Evolutionary conservation across 2,797 vertebrate species (phyloP).

Genomic region (Mus caroli): DNA sequence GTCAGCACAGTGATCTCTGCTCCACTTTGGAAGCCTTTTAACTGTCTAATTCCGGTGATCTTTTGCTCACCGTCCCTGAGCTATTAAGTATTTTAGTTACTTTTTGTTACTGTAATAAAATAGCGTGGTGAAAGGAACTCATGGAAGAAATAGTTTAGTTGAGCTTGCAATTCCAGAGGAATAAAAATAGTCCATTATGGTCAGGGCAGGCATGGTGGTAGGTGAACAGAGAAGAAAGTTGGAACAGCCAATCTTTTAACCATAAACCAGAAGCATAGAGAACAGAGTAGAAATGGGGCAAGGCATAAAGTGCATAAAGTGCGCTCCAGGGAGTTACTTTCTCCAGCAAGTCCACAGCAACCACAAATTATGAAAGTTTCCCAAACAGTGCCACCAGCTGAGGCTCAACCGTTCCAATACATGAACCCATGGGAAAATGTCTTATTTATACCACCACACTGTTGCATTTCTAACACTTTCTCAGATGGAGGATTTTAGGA

Average conservation of each 20-base stretch:
- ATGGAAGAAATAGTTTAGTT: neutral
- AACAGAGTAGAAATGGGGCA: neutral
- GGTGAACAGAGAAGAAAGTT: neutral
- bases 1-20: neutral
- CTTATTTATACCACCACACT: neutral
- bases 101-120: neutral
- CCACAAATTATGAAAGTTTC: neutral
- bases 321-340: neutral
- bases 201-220: neutral
- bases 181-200: neutral
- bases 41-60: neutral
- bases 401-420: neutral
- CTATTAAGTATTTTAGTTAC: neutral
- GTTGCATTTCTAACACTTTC: neutral
- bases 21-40: rapidly evolving
- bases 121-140: no score
- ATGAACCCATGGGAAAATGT: neutral
- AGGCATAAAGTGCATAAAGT: neutral
- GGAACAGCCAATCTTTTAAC: no score
- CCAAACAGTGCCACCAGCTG: neutral
- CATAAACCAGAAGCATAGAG: neutral
- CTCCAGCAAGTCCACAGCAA: neutral
- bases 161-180: neutral
- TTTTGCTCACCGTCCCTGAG: neutral
- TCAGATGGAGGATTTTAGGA: neutral